Conservation (phyloP, 2,113 vertebrate species). For the Cebidichthys violaceus region DNA sequence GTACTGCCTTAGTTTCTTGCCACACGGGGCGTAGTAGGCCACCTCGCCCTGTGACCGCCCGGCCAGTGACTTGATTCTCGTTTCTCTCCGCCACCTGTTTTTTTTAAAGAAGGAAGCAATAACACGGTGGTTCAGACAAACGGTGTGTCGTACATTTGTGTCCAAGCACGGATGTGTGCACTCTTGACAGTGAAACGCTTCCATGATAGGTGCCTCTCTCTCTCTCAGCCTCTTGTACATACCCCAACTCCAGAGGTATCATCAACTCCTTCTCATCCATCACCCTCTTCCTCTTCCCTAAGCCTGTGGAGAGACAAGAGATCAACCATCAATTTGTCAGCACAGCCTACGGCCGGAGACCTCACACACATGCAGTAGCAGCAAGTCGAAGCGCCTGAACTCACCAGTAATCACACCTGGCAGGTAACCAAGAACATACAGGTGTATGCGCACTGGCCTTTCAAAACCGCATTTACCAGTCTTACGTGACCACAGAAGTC, state of each 20-base stretch:
- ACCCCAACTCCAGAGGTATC: conserved; percentile 95
- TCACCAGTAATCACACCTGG: conserved; percentile 17
- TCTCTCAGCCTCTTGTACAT: conserved; percentile 70
- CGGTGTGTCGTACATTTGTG: neutral
- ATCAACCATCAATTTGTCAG: conserved; percentile 46
- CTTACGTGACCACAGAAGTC: neutral
- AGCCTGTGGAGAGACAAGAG: conserved; percentile 81
- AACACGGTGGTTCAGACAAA: conserved; percentile 18
- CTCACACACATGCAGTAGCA: conserved; percentile 8
- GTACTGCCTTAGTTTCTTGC: conserved; percentile 97
- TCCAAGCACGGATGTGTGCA: conserved; percentile 1
- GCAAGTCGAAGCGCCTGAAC: conserved; percentile 14
- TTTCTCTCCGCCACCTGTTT: conserved; percentile 96
- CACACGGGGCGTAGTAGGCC: conserved; percentile 95
- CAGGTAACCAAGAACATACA: conserved; percentile 3
- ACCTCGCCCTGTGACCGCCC: conserved; percentile 96
- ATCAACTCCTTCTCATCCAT: conserved; percentile 92
- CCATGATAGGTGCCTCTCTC: conserved; percentile 15
- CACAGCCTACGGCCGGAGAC: conserved; percentile 18
- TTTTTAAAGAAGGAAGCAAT: conserved; percentile 4
- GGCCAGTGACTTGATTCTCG: conserved; percentile 90
- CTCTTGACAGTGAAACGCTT: conserved; percentile 1
- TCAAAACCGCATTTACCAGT: neutral
- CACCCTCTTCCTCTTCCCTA: conserved; percentile 92
- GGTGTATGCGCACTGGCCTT: conserved; percentile 7